These are phyloP conservation scores for Tinamus guttatus DNA, from an alignment of 2,113 vertebrate genomes.

Conservation along the genomic window DNA sequence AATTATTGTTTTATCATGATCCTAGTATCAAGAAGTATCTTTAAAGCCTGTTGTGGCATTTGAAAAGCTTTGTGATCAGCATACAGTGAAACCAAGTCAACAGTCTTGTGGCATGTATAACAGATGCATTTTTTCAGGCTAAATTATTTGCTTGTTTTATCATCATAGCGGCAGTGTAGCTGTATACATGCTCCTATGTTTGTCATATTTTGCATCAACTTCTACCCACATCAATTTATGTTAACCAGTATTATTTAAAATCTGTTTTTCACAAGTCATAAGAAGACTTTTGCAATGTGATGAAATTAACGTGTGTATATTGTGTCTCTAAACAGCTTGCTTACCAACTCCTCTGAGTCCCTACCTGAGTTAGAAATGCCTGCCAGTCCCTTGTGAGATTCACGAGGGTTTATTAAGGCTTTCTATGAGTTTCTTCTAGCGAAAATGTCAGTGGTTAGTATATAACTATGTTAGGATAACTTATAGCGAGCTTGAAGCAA, in stretches of 20 bases:
- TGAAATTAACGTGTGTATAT: neutral
- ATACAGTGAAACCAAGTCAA: neutral
- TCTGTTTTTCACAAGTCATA: neutral
- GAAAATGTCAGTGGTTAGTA: slow-evolving; percentile 41
- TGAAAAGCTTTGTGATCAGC: neutral
- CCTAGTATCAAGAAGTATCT: neutral
- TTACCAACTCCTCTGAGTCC: neutral
- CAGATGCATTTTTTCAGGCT: neutral
- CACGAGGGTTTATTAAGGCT: slow-evolving; percentile 17
- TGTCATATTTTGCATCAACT: neutral
- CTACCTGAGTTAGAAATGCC: neutral
- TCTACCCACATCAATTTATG: neutral
- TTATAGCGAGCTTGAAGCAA: slow-evolving; percentile 36
- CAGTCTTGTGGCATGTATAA: neutral
- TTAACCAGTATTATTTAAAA: neutral
- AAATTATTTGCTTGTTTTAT: neutral
- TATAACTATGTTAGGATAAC: slow-evolving; percentile 29
- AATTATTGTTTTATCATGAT: neutral
- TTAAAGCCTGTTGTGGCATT: neutral
- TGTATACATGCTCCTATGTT: neutral
- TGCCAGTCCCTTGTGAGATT: neutral
- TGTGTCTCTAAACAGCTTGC: neutral
- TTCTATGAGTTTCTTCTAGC: neutral
- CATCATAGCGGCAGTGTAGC: neutral
- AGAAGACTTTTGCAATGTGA: neutral